A percentile compares a stretch with the other conserved stretches of the same genome.
Evolutionary conservation across 1,140 invertebrate genomes (phyloP).

Genomic region (Pectinophora gossypiella): DNA sequence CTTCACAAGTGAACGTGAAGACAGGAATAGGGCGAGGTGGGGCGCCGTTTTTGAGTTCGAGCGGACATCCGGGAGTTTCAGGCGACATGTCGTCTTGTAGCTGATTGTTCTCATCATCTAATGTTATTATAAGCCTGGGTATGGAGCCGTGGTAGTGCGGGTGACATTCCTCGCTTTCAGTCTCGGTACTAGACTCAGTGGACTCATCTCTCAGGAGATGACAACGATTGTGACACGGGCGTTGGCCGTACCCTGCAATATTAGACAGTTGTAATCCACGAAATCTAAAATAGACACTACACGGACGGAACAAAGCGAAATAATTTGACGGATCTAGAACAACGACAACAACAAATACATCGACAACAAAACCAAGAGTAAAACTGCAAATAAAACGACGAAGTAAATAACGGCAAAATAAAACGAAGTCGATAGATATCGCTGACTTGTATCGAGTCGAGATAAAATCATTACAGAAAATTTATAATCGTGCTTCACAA

Average conservation of each 20-base stretch:
- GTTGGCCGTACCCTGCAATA: slow-evolving; percentile 56
- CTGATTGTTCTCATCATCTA: slow-evolving; percentile 61
- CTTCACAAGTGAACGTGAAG: slow-evolving; percentile 65
- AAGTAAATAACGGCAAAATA: too few species aligned
- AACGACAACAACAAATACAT: too few species aligned
- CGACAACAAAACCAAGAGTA: too few species aligned
- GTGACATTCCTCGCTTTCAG: slow-evolving; percentile 54
- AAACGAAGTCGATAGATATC: too few species aligned
- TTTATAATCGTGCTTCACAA: too few species aligned
- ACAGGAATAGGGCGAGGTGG: slow-evolving; percentile 48
- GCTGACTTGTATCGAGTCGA: too few species aligned
- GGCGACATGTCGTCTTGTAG: slow-evolving; percentile 55
- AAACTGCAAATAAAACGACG: slow-evolving; percentile 14
- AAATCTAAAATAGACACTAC: neutral
- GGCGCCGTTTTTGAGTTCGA: slow-evolving; percentile 31
- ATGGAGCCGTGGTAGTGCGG: slow-evolving; percentile 59
- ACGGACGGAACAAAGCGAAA: slow-evolving; percentile 11
- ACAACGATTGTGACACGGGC: slow-evolving; percentile 43
- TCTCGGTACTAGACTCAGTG: slow-evolving; percentile 68
- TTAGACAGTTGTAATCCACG: neutral
- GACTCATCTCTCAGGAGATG: slow-evolving; percentile 51
- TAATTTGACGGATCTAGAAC: too few species aligned
- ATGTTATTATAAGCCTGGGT: slow-evolving; percentile 57
- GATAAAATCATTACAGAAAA: too few species aligned
- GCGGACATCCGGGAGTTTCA: slow-evolving; percentile 50